Evolutionary conservation across 1,140 invertebrate species (phyloP).

Genomic region (Pseudomyrmex flavicornis): DNA sequence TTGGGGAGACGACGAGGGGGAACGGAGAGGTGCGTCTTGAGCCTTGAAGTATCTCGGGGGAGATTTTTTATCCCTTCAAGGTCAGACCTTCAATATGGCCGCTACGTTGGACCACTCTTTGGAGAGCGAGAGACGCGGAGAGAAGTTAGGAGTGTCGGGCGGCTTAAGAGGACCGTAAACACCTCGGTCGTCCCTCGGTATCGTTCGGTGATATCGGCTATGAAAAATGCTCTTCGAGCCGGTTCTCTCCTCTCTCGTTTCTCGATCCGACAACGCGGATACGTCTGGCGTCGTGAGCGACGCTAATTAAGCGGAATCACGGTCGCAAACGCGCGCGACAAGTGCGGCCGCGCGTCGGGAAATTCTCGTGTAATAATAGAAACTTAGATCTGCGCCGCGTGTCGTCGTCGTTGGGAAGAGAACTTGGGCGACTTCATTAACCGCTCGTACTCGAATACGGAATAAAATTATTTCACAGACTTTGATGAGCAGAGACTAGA

Average conservation of each 20-base stretch:
- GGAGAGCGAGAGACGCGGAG: constrained; percentile 63
- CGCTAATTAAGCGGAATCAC: constrained; percentile 54
- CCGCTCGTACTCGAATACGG: neutral
- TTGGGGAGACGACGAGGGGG: constrained; percentile 56
- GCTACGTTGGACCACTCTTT: constrained; percentile 76
- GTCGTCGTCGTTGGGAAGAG: neutral
- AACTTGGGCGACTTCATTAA: constrained; percentile 27
- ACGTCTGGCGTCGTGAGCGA: constrained; percentile 33
- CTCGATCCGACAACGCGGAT: constrained; percentile 16
- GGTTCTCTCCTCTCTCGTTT: constrained; percentile 39
- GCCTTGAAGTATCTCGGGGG: constrained; percentile 77
- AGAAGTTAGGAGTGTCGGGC: constrained; percentile 67
- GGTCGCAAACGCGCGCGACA: constrained; percentile 31
- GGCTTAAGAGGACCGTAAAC: constrained; percentile 78
- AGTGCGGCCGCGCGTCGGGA: constrained; percentile 1
- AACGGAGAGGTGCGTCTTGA: constrained; percentile 51
- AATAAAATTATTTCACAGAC: neutral
- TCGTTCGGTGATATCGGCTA: constrained; percentile 65
- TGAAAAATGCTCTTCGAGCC: constrained; percentile 64
- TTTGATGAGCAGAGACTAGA: neutral
- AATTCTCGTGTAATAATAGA: constrained; percentile 52
- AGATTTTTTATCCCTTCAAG: constrained; percentile 84
- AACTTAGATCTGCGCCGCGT: constrained; percentile 11
- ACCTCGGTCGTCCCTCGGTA: constrained; percentile 56
- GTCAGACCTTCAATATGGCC: constrained; percentile 83